Evolutionary conservation across 2,113 vertebrate genomes (phyloP).

Genomic region (Ctenodactylus gundi): DNA sequence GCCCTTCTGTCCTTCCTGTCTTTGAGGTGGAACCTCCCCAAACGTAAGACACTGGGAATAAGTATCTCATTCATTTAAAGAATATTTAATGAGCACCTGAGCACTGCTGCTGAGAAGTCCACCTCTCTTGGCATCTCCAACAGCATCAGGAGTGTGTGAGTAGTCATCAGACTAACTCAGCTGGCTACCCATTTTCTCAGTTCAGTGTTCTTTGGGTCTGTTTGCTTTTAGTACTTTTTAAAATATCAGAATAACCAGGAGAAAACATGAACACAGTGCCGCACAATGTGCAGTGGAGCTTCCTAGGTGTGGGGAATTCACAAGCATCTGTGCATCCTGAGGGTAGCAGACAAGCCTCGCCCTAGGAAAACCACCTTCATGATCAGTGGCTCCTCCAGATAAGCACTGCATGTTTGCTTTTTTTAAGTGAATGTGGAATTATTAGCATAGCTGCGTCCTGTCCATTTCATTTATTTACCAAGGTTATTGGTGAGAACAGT

Average conservation of each 20-base stretch:
- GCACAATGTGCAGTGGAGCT: background rate
- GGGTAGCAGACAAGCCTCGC: background rate
- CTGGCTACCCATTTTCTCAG: background rate
- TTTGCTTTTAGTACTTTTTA: background rate
- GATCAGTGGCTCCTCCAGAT: background rate
- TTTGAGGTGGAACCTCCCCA: background rate
- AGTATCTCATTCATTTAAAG: background rate
- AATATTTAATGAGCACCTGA: background rate
- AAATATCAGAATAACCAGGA: background rate
- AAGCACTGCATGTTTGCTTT: background rate
- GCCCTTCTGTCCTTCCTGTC: background rate
- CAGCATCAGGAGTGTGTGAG: background rate
- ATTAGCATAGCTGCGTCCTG: background rate
- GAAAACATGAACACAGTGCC: background rate
- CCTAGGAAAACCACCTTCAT: background rate
- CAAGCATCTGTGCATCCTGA: background rate
- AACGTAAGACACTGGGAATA: background rate
- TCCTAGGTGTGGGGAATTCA: background rate
- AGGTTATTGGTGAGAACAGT: background rate
- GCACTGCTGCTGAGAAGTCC: background rate
- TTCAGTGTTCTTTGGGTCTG: background rate
- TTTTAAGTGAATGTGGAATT: background rate
- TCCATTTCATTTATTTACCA: background rate
- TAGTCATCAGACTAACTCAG: background rate
- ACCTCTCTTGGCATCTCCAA: background rate